Evolutionary conservation across 2,888 invertebrate species (phyloP).

Genomic region (Leptopilina myrica): DNA sequence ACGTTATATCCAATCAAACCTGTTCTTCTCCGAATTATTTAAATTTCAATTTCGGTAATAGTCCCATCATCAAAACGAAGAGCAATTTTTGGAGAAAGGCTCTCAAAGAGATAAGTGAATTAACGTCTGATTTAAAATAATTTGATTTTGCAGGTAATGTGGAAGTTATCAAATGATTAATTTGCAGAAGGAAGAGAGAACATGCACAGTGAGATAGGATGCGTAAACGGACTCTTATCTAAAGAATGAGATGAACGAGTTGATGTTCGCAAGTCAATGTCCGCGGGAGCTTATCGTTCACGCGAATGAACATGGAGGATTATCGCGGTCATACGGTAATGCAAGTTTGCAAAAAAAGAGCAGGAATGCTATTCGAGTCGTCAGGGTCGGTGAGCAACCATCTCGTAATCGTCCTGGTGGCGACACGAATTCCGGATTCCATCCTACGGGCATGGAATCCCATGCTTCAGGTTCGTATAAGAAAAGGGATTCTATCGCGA

Average conservation of each 20-base stretch:
- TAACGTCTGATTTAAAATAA: no score
- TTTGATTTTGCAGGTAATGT: no score
- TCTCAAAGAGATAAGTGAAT: no score
- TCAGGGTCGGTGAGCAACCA: slow-evolving; percentile 23
- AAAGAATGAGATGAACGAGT: not conserved
- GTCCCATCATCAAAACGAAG: no score
- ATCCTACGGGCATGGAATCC: slow-evolving; percentile 46
- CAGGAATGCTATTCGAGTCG: slow-evolving; percentile 49
- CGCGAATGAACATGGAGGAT: slow-evolving; percentile 3
- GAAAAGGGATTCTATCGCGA: slow-evolving; percentile 42
- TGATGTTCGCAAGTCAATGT: slow-evolving; percentile 31
- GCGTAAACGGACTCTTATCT: not conserved
- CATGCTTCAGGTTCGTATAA: slow-evolving; percentile 2
- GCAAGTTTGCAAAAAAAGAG: slow-evolving; percentile 17
- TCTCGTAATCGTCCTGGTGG: slow-evolving; percentile 46
- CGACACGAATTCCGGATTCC: slow-evolving; percentile 45
- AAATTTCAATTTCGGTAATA: not conserved
- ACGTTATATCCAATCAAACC: slow-evolving; percentile 5
- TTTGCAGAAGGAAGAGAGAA: not conserved
- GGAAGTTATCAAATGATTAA: not conserved
- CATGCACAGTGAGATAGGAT: not conserved
- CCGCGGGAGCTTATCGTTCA: slow-evolving; percentile 23
- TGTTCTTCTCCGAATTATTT: not conserved
- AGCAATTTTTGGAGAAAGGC: no score
- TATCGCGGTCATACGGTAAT: slow-evolving; percentile 21